Evolutionary conservation across 2,888 invertebrate genomes (phyloP).

Genomic region (Andrena bicolor): DNA sequence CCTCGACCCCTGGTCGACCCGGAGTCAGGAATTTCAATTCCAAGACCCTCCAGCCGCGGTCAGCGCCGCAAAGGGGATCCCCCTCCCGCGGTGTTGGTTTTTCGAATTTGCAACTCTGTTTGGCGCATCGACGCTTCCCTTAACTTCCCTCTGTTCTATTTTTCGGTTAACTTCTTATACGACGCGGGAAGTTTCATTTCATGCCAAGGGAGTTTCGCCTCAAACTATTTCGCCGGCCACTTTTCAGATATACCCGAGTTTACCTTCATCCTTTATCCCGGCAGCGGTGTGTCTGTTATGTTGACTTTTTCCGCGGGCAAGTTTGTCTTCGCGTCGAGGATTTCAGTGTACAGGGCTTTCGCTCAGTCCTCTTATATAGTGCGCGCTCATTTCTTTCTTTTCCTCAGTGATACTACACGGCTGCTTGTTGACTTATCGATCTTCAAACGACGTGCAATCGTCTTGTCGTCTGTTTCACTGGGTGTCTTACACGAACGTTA

Average conservation of each 20-base stretch:
- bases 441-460: not conserved
- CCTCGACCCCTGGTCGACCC: conserved; percentile 43
- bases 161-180: not conserved
- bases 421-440: not conserved
- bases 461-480: not conserved
- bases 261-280: not conserved
- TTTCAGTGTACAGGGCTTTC: not conserved
- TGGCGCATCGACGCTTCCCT: not conserved
- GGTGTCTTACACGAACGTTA: too few species aligned
- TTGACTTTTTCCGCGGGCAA: conserved; percentile 1
- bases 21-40: conserved; percentile 59
- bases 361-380: not conserved
- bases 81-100: not conserved
- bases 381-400: not conserved
- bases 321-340: not conserved
- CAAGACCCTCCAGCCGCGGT: conserved; percentile 35
- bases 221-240: conserved; percentile 11
- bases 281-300: not conserved
- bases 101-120: conserved; percentile 12
- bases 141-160: not conserved
- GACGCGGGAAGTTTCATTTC: not conserved
- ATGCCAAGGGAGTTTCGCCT: conserved; percentile 10
- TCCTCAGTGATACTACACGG: not conserved
- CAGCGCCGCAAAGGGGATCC: conserved; percentile 17
- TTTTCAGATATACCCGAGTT: not conserved